A percentile compares a stretch with the other conserved stretches of the same genome.
These are phyloP conservation scores for Tinamus guttatus DNA, from an alignment of 2,113 vertebrate species.

Conservation along the genomic window DNA sequence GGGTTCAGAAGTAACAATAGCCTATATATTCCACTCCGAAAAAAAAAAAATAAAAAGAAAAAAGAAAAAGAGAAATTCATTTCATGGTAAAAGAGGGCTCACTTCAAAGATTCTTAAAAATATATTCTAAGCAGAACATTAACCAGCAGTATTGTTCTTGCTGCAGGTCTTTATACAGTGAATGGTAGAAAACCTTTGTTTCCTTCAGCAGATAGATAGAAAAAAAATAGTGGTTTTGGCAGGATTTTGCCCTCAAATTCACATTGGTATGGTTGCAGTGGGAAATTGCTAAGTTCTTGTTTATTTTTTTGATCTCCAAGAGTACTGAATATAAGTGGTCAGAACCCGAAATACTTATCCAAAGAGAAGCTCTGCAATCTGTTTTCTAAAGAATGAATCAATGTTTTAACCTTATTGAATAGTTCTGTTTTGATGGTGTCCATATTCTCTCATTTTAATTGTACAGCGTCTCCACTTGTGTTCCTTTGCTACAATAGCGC, in stretches of 20 bases:
- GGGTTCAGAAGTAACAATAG: conserved; percentile 23
- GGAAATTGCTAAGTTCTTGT: neutral
- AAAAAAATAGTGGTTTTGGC: neutral
- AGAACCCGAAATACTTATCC: neutral
- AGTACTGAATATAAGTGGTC: neutral
- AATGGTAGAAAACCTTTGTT: neutral
- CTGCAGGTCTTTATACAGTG: neutral
- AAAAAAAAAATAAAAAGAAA: neutral
- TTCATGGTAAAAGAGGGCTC: neutral
- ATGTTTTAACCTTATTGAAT: neutral
- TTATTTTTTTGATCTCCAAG: neutral
- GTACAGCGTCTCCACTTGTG: neutral
- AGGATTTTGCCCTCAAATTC: neutral
- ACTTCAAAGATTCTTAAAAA: neutral
- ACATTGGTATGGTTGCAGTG: neutral
- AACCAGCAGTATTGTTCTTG: neutral
- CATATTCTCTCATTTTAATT: neutral
- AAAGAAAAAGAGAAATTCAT: no score
- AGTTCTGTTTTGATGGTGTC: neutral
- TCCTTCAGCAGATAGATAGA: neutral
- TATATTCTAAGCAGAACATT: neutral
- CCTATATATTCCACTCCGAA: neutral
- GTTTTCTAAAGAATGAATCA: neutral
- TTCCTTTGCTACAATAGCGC: neutral
- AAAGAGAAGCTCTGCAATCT: neutral